These are phyloP conservation scores for Petrolisthes cinctipes DNA, from an alignment of 2,888 invertebrate genomes.

Conservation along the genomic window DNA sequence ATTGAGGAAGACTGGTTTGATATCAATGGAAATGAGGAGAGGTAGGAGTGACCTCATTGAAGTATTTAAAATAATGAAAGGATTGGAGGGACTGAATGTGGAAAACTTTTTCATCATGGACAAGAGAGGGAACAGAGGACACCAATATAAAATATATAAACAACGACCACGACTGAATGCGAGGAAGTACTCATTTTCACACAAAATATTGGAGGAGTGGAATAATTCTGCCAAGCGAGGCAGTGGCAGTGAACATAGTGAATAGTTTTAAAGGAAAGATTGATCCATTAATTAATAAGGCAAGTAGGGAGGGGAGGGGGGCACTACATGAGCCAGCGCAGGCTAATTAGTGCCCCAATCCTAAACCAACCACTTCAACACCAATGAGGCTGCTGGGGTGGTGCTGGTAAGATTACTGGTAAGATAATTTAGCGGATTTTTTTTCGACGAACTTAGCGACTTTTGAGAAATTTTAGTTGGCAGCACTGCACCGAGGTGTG, in stretches of 20 bases:
- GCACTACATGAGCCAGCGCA: too few relatives aligned
- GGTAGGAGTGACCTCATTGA: neutral
- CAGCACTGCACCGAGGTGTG: constrained; percentile 38
- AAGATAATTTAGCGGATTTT: too few relatives aligned
- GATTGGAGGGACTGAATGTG: neutral
- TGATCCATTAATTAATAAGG: too few relatives aligned
- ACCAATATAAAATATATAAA: neutral
- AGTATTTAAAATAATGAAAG: neutral
- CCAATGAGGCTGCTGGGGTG: too few relatives aligned
- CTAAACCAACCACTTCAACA: too few relatives aligned
- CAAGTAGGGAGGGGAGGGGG: too few relatives aligned
- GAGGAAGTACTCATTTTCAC: neutral
- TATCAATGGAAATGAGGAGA: constrained; percentile 16
- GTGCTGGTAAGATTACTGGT: too few relatives aligned
- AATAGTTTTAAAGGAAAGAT: too few relatives aligned
- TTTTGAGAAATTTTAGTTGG: neutral
- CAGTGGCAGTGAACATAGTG: too few relatives aligned
- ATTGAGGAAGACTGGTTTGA: too few relatives aligned
- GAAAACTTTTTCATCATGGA: neutral
- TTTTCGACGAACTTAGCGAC: too few relatives aligned
- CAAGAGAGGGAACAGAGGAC: neutral
- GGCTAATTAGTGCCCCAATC: too few relatives aligned
- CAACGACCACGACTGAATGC: neutral
- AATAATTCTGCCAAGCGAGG: neutral
- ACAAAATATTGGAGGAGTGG: neutral